phyloP scores from a whole-genome alignment of 2,888 invertebrate species.

The Bimastos eiseni region DNA sequence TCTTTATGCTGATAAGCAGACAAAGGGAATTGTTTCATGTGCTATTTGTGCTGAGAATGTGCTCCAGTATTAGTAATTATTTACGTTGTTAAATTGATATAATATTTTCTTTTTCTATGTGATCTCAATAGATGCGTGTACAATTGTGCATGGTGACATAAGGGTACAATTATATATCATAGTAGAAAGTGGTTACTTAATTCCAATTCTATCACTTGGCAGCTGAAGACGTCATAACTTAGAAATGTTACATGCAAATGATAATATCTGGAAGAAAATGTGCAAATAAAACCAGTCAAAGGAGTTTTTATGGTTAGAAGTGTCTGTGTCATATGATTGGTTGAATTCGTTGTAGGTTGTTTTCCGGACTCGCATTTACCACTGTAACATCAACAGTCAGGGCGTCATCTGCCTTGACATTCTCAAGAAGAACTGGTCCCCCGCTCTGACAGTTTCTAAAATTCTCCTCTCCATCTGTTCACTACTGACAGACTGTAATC shows the following conservation, averaged over 20 bases:
- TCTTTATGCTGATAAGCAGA: neutral
- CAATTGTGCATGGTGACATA: neutral
- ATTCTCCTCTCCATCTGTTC: conserved; percentile 90
- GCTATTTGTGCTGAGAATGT: neutral
- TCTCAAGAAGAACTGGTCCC: conserved; percentile 97
- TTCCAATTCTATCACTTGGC: too few species aligned
- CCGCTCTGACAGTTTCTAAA: conserved; percentile 96
- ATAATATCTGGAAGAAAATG: too few species aligned
- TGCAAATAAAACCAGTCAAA: neutral
- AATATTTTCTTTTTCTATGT: neutral
- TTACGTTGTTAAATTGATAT: too few species aligned
- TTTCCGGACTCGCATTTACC: conserved; percentile 95
- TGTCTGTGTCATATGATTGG: neutral
- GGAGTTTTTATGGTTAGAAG: conserved; percentile 29
- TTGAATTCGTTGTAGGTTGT: conserved; percentile 64
- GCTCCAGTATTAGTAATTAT: neutral
- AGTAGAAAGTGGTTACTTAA: too few species aligned
- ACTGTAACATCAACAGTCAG: conserved; percentile 98
- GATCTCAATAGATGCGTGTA: neutral
- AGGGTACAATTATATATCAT: neutral
- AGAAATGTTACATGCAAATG: too few species aligned
- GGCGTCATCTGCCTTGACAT: conserved; percentile 97
- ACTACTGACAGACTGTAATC: conserved; percentile 95
- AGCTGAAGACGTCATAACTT: too few species aligned
- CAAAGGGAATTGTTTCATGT: neutral